phyloP scores from a whole-genome alignment of 2,888 invertebrate species.

The Galeruca laticollis region DNA sequence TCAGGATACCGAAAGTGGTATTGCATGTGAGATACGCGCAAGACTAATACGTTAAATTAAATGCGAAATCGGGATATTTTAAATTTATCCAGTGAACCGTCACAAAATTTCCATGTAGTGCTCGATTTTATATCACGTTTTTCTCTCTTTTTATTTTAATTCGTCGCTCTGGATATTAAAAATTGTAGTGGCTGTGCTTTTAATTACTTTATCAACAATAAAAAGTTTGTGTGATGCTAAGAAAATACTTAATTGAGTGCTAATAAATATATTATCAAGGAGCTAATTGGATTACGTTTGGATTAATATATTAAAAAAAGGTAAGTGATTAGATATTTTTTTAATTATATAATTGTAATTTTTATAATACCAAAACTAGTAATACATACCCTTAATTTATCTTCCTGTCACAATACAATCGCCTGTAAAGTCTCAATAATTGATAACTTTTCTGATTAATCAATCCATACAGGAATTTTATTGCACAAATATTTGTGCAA shows the following conservation, averaged over 20 bases:
- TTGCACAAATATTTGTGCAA: constrained; percentile 9
- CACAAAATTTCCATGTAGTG: constrained; percentile 44
- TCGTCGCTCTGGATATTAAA: constrained; percentile 15
- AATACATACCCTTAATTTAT: not conserved
- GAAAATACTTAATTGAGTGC: constrained; percentile 20
- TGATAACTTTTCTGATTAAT: not conserved
- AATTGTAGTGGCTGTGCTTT: constrained; percentile 30
- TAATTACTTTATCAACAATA: constrained; percentile 15
- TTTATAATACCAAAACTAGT: too few species aligned
- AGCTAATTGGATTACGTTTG: constrained; percentile 22
- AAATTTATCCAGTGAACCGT: constrained; percentile 36
- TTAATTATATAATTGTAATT: not conserved
- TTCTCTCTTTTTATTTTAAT: constrained; percentile 44
- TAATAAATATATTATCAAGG: constrained; percentile 1
- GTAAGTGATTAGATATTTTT: not conserved
- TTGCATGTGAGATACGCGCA: constrained; percentile 41
- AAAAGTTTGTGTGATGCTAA: constrained; percentile 26
- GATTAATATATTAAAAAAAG: constrained; percentile 4
- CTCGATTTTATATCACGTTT: constrained; percentile 25
- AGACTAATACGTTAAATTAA: constrained; percentile 41
- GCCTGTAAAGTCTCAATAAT: not conserved
- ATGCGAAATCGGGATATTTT: constrained; percentile 41
- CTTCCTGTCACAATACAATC: not conserved
- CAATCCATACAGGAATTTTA: not conserved
- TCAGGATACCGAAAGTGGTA: constrained; percentile 51